Conservation (phyloP, 2,113 vertebrate species). For the Brachyhypopomus occidentalis region DNA sequence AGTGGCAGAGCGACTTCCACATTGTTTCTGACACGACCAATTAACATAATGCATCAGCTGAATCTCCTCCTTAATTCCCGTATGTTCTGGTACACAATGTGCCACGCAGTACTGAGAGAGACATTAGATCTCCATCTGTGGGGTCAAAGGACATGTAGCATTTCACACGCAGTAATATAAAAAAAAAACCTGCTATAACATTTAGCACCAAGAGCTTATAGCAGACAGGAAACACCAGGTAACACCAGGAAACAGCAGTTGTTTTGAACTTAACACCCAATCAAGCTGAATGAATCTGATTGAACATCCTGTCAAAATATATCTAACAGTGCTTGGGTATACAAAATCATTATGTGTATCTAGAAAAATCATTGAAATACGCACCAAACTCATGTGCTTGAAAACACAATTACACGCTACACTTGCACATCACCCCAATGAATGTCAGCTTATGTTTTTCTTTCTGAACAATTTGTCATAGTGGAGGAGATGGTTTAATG, state of each 20-base stretch:
- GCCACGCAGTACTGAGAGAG: background rate
- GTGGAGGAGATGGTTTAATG: slow-evolving; percentile 40
- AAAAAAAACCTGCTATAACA: too few species aligned
- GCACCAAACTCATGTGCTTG: slow-evolving; percentile 28
- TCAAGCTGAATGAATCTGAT: background rate
- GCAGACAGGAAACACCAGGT: too few species aligned
- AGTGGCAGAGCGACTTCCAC: slow-evolving; percentile 26
- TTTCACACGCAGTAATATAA: too few species aligned
- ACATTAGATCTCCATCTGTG: background rate
- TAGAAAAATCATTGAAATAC: slow-evolving; percentile 17
- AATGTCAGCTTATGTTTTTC: slow-evolving; percentile 44
- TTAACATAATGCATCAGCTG: slow-evolving; percentile 17
- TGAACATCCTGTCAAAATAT: background rate
- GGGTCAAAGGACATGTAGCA: too few species aligned
- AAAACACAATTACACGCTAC: slow-evolving; percentile 52
- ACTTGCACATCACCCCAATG: slow-evolving; percentile 14
- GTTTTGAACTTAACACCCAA: background rate
- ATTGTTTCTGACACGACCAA: slow-evolving; percentile 42
- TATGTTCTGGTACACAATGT: slow-evolving; percentile 8
- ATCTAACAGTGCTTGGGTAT: background rate
- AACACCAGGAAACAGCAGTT: too few species aligned
- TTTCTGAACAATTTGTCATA: slow-evolving; percentile 27
- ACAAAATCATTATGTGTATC: slow-evolving; percentile 5
- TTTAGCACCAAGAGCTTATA: background rate
- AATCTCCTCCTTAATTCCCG: slow-evolving; percentile 19